Percentiles rank a stretch among this genome's conserved stretches.
phyloP scores from a whole-genome alignment of 2,797 vertebrate species.

The Gymnothorax javanicus region DNA sequence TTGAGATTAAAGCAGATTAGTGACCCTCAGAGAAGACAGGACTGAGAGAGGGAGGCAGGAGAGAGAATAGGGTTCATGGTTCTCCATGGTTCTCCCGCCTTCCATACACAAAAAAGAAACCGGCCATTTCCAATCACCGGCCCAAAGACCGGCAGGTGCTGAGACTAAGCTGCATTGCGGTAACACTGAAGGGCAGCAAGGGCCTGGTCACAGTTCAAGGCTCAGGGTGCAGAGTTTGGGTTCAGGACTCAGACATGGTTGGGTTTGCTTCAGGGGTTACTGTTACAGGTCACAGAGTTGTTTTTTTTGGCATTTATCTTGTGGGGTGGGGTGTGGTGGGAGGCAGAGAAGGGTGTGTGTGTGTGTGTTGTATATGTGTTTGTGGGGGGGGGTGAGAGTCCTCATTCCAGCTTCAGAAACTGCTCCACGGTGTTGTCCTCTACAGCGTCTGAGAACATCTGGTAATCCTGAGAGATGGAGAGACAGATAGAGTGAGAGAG shows the following conservation, averaged over 20 bases:
- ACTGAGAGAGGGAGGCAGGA: neutral
- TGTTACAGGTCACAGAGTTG: neutral
- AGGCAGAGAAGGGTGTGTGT: neutral
- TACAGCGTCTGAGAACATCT: constrained; percentile 89
- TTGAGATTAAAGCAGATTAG: neutral
- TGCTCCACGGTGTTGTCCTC: constrained; percentile 86
- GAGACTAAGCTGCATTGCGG: neutral
- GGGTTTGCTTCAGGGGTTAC: neutral
- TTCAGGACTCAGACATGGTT: too few species aligned
- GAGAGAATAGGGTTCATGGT: neutral
- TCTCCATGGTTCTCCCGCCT: neutral
- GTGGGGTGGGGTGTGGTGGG: neutral
- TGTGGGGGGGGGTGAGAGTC: neutral
- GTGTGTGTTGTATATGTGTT: neutral
- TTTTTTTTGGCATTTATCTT: constrained; percentile 36
- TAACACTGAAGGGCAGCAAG: neutral
- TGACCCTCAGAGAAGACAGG: neutral
- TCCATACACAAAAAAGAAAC: neutral
- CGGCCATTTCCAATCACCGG: neutral
- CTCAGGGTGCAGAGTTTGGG: too few species aligned
- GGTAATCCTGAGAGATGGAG: constrained; percentile 79
- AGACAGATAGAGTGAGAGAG: neutral
- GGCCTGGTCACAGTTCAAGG: neutral
- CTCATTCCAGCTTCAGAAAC: constrained; percentile 90
- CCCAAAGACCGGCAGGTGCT: neutral